These are phyloP conservation scores for Diuraphis noxia DNA, from an alignment of 1,140 invertebrate species.

Conservation along the genomic window DNA sequence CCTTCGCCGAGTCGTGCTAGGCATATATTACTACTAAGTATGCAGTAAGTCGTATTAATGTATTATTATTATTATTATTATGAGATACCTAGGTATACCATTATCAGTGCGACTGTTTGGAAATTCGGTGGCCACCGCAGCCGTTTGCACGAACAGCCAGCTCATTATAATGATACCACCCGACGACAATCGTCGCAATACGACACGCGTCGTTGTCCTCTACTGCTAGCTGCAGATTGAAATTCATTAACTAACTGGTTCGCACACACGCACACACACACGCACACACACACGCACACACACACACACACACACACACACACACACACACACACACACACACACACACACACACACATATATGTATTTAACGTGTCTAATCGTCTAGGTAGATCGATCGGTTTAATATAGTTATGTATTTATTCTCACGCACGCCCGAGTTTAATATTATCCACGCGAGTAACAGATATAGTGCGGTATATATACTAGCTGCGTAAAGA, in stretches of 20 bases:
- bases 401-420: not conserved
- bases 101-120: not conserved
- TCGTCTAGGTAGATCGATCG: conserved; percentile 17
- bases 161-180: conserved; percentile 16
- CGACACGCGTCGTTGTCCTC: not conserved
- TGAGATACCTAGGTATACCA: not conserved
- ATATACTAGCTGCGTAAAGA: not conserved
- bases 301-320: not conserved
- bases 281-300: not conserved
- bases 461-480: not conserved
- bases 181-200: not conserved
- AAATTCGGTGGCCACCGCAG: conserved; percentile 13
- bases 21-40: conserved; percentile 13
- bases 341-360: not conserved
- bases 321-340: not conserved
- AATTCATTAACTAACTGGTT: conserved; percentile 25
- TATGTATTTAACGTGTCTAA: not conserved
- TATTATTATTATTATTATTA: not conserved
- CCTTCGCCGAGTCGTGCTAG: not conserved
- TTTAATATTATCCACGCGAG: not conserved
- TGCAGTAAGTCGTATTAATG: no score
- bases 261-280: not conserved
- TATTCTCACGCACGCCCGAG: not conserved
- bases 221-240: not conserved
- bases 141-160: not conserved